These are phyloP conservation scores for Atopsyche davidsoni DNA, from an alignment of 1,140 invertebrate genomes.

Conservation along the genomic window DNA sequence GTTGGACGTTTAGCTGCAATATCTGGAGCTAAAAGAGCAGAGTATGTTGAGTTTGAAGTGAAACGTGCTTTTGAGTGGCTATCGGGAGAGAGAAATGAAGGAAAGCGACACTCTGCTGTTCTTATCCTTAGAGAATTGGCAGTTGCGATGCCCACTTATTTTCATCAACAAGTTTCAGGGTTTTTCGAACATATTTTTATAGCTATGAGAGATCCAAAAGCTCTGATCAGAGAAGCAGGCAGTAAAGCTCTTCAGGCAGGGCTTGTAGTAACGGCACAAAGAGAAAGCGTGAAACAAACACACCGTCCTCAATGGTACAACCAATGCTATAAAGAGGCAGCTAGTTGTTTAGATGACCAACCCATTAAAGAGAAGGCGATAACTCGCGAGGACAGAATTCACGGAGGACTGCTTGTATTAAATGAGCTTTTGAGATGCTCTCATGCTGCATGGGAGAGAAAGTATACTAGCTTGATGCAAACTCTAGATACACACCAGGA, in stretches of 20 bases:
- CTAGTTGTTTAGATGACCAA: conserved; percentile 70
- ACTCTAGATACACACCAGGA: conserved; percentile 44
- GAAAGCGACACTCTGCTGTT: conserved; percentile 85
- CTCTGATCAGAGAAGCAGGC: conserved; percentile 85
- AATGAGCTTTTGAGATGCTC: conserved; percentile 92
- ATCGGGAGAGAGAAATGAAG: conserved; percentile 80
- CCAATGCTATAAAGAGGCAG: conserved; percentile 87
- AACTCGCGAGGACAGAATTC: conserved; percentile 83
- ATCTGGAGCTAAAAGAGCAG: conserved; percentile 87
- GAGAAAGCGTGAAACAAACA: conserved; percentile 86
- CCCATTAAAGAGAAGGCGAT: conserved; percentile 67
- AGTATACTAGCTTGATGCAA: conserved; percentile 65
- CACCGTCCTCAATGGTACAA: conserved; percentile 87
- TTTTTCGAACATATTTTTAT: conserved; percentile 96
- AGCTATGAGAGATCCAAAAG: conserved; percentile 86
- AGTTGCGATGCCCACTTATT: conserved; percentile 93
- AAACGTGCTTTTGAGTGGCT: conserved; percentile 93
- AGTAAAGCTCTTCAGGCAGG: conserved; percentile 89
- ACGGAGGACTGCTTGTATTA: conserved; percentile 87
- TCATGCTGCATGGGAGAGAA: conserved; percentile 82
- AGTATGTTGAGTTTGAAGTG: conserved; percentile 95
- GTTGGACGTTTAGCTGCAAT: conserved; percentile 86
- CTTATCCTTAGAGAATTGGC: conserved; percentile 90
- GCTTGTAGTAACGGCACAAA: conserved; percentile 87
- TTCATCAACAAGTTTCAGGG: conserved; percentile 94